Evolutionary conservation across 2,888 invertebrate species (phyloP).

Genomic region (Galeopsomyia nigrocyanea): DNA sequence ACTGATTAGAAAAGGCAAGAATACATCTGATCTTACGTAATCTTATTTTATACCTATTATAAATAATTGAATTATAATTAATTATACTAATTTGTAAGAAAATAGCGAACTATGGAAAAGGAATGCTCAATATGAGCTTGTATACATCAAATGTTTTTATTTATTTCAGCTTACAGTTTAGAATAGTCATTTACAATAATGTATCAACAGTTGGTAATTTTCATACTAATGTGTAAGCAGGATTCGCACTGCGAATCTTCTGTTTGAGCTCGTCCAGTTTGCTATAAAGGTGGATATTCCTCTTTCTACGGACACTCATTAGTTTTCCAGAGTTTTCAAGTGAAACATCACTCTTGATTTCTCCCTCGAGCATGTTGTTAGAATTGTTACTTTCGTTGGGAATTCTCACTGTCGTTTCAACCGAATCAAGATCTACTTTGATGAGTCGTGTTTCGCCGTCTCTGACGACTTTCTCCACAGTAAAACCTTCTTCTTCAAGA

Average conservation of each 20-base stretch:
- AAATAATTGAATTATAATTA: too few relatives aligned
- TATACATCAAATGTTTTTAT: too few relatives aligned
- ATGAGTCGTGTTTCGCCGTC: slow-evolving; percentile 57
- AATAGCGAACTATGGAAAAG: too few relatives aligned
- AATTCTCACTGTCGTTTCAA: slow-evolving; percentile 13
- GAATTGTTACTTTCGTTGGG: slow-evolving; percentile 3
- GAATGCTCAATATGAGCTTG: too few relatives aligned
- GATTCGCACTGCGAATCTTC: neutral
- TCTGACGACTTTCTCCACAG: slow-evolving; percentile 57
- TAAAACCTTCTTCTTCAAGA: slow-evolving; percentile 59
- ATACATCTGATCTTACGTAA: too few relatives aligned
- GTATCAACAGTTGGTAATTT: too few relatives aligned
- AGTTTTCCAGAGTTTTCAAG: slow-evolving; percentile 41
- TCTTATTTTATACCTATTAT: too few relatives aligned
- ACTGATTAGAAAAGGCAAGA: too few relatives aligned
- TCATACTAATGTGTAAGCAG: too few relatives aligned
- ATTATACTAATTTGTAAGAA: too few relatives aligned
- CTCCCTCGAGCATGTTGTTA: neutral
- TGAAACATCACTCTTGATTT: neutral
- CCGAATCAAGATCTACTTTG: slow-evolving; percentile 55
- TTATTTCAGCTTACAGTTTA: too few relatives aligned
- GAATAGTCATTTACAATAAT: too few relatives aligned
- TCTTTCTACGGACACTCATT: slow-evolving; percentile 58
- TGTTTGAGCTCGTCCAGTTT: slow-evolving; percentile 27
- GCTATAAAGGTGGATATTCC: slow-evolving; percentile 58